Evolutionary conservation across 1,140 invertebrate genomes (phyloP), one percentile per base, ranked within the genome.

Genomic region (Leptinotarsa texana): DNA sequence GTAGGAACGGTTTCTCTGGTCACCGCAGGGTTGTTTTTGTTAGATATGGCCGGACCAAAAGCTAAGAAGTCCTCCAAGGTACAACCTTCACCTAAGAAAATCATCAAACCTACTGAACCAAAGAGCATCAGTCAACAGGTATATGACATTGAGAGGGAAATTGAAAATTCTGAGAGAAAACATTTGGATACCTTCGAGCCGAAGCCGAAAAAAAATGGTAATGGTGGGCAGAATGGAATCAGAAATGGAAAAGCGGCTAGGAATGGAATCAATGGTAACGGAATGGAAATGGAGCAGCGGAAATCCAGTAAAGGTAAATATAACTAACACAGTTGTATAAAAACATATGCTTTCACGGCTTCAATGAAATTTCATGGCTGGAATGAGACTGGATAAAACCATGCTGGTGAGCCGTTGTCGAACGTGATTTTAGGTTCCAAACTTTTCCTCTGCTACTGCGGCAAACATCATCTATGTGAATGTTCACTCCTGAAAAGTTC

Each of bases 1-100:
- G 86, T 93, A 15, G 92, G 92, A 1, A 87, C 88, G 13, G 84
- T 93, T 4, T 91, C 92, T n/a, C 83, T 93, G 6, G 73, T 91
- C 8, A 92, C 91, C 0, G 92, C 89, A 1, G 87, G 90, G 3
- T 85, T 93, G 3, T 93, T 93, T 83, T 87, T 93, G 5, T 81
- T 90, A 18, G 92, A 93, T 80, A 85, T 91, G n/a, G 88, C 87
- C 76, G 87, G 87, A 4, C 88, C 88, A 2, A 88, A 77, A 72
- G 84, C 11, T n/a, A 75, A 69, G 63, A 86, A 61, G 8, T n/a
- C 63, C 8, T 33, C 49, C 57, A 63, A 74, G 5, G 24, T 73
- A 17, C 80, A 74, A 48, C 73, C 72, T 22, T 47, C n/a, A 51
- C 49, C 67, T 2, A 61, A 69, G 17, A 73, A 78, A 51, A 51